Conservation (phyloP, 2,888 invertebrate species). For the Rhaphigaster nebulosa region DNA sequence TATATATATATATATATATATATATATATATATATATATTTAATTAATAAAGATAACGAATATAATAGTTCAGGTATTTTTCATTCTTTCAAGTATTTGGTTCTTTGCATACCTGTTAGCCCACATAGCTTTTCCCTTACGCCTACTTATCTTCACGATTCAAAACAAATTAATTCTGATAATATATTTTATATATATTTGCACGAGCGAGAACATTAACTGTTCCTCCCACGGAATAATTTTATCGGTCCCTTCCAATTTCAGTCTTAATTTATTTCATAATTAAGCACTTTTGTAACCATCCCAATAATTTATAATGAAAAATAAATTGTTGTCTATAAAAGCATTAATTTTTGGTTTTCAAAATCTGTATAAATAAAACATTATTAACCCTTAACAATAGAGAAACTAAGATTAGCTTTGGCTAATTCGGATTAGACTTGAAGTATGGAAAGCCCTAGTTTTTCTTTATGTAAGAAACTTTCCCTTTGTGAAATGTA, state of each 20-base stretch:
- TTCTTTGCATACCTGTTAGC: too few relatives aligned
- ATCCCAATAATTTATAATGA: too few relatives aligned
- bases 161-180: background rate
- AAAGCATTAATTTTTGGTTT: too few relatives aligned
- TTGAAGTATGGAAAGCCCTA: slow-evolving; percentile 14
- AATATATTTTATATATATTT: background rate
- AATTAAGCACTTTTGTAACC: background rate
- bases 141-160: background rate
- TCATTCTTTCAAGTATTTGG: too few relatives aligned
- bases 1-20: too few relatives aligned
- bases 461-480: slow-evolving; percentile 14
- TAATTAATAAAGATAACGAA: too few relatives aligned
- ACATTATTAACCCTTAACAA: background rate
- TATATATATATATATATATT: too few relatives aligned
- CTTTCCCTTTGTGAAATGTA: slow-evolving; percentile 14
- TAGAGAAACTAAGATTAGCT: slow-evolving; percentile 14
- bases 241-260: background rate
- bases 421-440: slow-evolving; percentile 14
- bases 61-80: too few relatives aligned
- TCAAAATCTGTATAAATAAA: too few relatives aligned
- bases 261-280: background rate
- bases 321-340: too few relatives aligned
- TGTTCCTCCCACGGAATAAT: background rate
- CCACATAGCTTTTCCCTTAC: too few relatives aligned
- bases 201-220: too few relatives aligned